phyloP scores from a whole-genome alignment of 2,113 vertebrate species.

The Amblyornis subalaris region DNA sequence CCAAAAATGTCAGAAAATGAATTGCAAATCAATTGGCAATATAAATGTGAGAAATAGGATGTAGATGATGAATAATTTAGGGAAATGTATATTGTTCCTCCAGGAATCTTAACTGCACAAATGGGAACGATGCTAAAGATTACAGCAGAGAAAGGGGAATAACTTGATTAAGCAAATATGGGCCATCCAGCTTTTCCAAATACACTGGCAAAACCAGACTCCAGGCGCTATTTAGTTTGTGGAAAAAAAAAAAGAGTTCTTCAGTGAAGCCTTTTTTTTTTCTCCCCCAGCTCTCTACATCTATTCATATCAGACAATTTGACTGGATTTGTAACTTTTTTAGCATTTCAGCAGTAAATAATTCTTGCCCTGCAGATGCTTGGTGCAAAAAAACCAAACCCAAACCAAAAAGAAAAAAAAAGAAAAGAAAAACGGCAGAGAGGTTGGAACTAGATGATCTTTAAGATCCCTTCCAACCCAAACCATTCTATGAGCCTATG shows the following conservation, averaged over 20 bases:
- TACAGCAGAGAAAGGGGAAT: background rate
- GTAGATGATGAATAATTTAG: constrained; percentile 22
- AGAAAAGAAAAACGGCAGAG: background rate
- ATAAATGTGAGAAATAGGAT: constrained; percentile 5
- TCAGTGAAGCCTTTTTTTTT: background rate
- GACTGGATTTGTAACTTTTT: background rate
- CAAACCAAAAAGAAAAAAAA: background rate
- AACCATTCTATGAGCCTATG: background rate
- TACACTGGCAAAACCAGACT: background rate
- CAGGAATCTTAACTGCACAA: background rate
- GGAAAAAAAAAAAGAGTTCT: background rate
- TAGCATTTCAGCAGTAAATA: background rate
- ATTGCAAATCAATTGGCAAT: constrained; percentile 53
- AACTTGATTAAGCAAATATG: background rate
- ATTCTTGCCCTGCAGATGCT: background rate
- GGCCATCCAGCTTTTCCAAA: background rate
- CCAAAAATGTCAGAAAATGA: constrained; percentile 55
- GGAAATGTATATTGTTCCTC: constrained; percentile 4
- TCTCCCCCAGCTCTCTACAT: fast-evolving
- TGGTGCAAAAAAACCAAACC: no score
- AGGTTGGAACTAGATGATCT: background rate
- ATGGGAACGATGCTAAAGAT: background rate
- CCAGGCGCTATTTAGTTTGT: background rate
- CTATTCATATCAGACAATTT: background rate
- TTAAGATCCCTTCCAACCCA: background rate